Evolutionary conservation across 2,888 invertebrate species (phyloP).

Genomic region (Nomada flava): DNA sequence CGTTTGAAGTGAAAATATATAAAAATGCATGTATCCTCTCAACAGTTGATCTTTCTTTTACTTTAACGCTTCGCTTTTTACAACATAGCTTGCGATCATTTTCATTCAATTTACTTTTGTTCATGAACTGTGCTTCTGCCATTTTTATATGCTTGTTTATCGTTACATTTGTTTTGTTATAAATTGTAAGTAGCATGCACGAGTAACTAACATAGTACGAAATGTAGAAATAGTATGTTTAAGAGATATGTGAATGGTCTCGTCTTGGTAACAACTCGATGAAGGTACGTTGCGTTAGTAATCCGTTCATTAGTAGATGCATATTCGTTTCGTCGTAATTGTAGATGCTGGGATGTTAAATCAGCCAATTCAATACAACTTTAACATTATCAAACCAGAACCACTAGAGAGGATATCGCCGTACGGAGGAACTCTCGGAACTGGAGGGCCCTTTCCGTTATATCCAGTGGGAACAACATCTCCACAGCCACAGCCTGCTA

Average conservation of each 20-base stretch:
- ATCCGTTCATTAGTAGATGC: neutral
- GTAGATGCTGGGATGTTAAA: conserved; percentile 69
- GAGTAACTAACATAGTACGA: conserved; percentile 3
- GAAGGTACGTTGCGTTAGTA: neutral
- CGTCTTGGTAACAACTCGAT: neutral
- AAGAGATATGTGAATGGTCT: neutral
- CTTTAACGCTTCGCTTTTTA: conserved; percentile 18
- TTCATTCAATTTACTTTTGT: neutral
- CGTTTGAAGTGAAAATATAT: conserved; percentile 67
- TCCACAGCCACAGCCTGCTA: conserved; percentile 59
- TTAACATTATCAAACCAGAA: conserved; percentile 77
- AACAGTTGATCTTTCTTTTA: conserved; percentile 11
- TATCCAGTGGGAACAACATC: conserved; percentile 65
- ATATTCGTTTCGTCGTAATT: conserved; percentile 46
- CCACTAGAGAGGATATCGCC: conserved; percentile 72
- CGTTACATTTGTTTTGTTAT: neutral
- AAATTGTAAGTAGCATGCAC: neutral
- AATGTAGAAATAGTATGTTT: neutral
- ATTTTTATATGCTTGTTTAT: conserved; percentile 1
- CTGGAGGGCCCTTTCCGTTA: conserved; percentile 64
- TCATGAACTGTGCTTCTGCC: neutral
- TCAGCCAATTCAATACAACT: conserved; percentile 71
- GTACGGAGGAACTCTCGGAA: conserved; percentile 60
- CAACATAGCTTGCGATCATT: neutral
- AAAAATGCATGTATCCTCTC: conserved; percentile 54